Conservation (phyloP, 2,888 invertebrate genomes). For the Dicyrtoma fusca region DNA sequence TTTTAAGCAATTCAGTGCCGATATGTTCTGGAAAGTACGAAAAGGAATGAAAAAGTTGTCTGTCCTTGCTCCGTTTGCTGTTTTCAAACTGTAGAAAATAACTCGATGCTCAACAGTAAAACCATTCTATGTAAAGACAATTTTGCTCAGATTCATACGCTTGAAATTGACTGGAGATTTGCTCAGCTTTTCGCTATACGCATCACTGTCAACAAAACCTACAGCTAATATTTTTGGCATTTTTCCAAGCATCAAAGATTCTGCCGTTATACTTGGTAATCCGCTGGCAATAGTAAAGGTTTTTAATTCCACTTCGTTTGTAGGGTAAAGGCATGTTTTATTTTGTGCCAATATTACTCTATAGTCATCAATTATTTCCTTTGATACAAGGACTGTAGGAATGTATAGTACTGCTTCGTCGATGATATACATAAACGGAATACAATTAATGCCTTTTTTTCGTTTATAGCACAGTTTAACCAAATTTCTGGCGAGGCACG, state of each 20-base stretch:
- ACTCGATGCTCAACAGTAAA: not conserved
- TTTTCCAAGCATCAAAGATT: not conserved
- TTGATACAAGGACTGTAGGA: not conserved
- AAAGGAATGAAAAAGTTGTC: not conserved
- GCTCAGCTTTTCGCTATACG: not conserved
- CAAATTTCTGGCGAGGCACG: constrained; percentile 8
- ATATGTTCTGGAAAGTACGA: not conserved
- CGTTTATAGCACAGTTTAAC: not conserved
- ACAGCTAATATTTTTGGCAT: constrained; percentile 11
- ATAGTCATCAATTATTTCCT: not conserved
- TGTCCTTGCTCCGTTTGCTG: not conserved
- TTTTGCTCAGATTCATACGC: not conserved
- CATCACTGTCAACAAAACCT: not conserved
- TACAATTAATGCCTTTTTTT: not conserved
- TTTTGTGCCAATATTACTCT: not conserved
- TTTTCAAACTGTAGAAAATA: constrained; percentile 4
- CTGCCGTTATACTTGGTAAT: not conserved
- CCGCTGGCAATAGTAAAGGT: constrained; percentile 3
- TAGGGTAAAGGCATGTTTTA: not conserved
- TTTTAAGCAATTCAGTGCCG: not conserved
- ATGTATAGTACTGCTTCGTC: not conserved
- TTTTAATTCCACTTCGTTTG: not conserved
- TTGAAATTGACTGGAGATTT: not conserved
- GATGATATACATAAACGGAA: not conserved
- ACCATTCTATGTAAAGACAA: not conserved